phyloP scores from a whole-genome alignment of 2,113 vertebrate species.

The Isichthys henryi region DNA sequence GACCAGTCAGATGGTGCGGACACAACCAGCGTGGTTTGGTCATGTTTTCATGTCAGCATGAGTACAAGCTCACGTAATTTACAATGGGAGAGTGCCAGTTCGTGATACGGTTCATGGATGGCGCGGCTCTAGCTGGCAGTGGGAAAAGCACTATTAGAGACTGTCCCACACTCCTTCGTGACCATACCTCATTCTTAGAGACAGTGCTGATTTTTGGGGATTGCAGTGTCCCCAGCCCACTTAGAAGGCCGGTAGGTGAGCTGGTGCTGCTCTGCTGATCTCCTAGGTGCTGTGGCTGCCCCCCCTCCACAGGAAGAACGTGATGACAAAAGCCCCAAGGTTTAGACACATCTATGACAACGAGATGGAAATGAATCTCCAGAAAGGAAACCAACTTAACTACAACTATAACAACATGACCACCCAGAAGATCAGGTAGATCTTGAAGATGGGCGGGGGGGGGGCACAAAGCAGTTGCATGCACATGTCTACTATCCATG shows the following conservation, averaged over 20 bases:
- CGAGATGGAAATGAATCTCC: not conserved
- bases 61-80: not conserved
- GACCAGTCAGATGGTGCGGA: not conserved
- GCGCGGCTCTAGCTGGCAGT: not conserved
- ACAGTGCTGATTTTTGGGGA: not conserved
- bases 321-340: constrained; percentile 52
- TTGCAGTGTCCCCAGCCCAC: not conserved
- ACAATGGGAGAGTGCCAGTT: not conserved
- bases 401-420: constrained; percentile 68
- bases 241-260: not conserved
- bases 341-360: constrained; percentile 72
- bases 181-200: not conserved
- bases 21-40: not conserved
- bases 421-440: constrained; percentile 69
- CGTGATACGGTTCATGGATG: not conserved
- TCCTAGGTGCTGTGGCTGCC: constrained; percentile 84
- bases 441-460: not conserved
- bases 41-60: not conserved
- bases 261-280: not conserved
- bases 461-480: not conserved
- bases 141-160: not conserved
- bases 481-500: not conserved
- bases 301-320: constrained; percentile 51
- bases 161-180: not conserved
- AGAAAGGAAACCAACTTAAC: constrained; percentile 59